Evolutionary conservation across 2,888 invertebrate species (phyloP), one percentile per base, ranked within the genome.

Genomic region (Ditylenchus weischeri): DNA sequence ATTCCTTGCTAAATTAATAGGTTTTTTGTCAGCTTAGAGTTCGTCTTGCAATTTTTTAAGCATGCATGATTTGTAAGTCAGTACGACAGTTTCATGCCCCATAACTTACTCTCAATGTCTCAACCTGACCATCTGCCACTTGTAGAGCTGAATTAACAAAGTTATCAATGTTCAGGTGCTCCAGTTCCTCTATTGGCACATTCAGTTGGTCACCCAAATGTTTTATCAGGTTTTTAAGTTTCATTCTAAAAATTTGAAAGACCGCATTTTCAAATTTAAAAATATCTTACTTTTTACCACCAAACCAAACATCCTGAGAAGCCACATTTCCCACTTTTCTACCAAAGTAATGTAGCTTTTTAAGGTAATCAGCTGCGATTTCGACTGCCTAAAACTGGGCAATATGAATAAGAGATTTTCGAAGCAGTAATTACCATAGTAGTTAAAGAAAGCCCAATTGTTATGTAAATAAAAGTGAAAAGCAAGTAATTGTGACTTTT

Each of bases 171-270:
- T 80, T 76, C 29, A 79, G 64, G 43, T 75, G 65, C 21, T 70
- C 73, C 74, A 48, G 72, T 72, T 57, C 73, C 67, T 73, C 73
- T n/a, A 71, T 36, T 1, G 80, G 80, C 5, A 80, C 67, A 65
- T 80, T 80, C 68, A 80, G 74, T 61, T 80, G 80, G 57, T 80
- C 80, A 1, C 79, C 79, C 3, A 80, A 72, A 51, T 80, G 78
- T 62, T 74, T 72, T 10, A 80, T 78, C n/a, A 80, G 61, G 18
- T 75, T 76, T 65, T 79, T 77, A 74, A 80, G 76, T 15, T 76
- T 78, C 57, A 80, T 78, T 65, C 79, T 79, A 62, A 49, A 76
- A 65, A 10, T 54, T 54, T 6, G 10, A 54, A 54, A 54, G 5
- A 29, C 5, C 5, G 43, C 15, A 6, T 43, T 8, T 8, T 43